phyloP scores from a whole-genome alignment of 2,113 vertebrate genomes.

The Poicephalus gulielmi region DNA sequence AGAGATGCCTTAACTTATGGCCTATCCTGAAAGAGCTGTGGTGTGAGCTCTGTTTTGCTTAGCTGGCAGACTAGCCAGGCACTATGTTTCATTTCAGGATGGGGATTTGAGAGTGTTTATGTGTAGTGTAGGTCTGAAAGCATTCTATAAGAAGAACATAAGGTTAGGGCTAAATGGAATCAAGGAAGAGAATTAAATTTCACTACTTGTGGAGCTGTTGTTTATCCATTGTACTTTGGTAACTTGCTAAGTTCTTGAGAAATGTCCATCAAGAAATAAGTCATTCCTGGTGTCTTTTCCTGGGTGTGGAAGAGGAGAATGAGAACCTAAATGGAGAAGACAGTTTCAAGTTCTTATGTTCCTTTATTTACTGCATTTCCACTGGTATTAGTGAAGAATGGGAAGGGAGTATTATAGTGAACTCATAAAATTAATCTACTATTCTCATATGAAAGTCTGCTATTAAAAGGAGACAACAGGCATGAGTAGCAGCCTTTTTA shows the following conservation, averaged over 20 bases:
- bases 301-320: not conserved
- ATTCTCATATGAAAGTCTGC: not conserved
- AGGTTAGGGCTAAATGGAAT: not conserved
- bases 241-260: not conserved
- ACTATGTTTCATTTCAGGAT: not conserved
- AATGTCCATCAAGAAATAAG: not conserved
- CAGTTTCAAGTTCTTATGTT: not conserved
- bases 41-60: not conserved
- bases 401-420: not conserved
- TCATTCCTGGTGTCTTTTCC: not conserved
- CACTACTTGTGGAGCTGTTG: not conserved
- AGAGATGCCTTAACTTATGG: not conserved
- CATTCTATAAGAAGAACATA: not conserved
- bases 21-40: not conserved
- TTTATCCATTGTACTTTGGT: not conserved
- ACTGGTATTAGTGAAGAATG: not conserved
- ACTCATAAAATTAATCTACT: not conserved
- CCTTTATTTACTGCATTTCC: not conserved
- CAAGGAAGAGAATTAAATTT: not conserved
- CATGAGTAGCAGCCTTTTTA: not conserved
- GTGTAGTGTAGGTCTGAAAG: not conserved
- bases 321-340: not conserved
- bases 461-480: not conserved
- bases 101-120: not conserved
- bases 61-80: not conserved